Base-by-base conservation (phyloP, 2,113 vertebrate species). In the Oreochromis tanganicae region DNA sequence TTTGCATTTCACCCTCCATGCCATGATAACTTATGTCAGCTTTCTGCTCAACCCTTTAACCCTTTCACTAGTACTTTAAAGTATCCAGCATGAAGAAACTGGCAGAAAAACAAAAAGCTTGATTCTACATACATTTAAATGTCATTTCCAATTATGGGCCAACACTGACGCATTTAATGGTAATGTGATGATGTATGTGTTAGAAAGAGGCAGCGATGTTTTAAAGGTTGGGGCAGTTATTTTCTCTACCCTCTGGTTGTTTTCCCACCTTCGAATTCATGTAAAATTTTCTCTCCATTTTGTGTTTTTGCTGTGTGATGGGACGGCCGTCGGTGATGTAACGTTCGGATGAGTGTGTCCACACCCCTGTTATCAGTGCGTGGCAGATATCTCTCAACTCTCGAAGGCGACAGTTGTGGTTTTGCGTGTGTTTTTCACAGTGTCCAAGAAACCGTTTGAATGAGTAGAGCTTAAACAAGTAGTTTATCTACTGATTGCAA, bases 311-410 rank as follows among this genome's bases (percentile, higher is more conserved):
- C 54, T 5, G 8, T 21, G 21, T 43, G 24, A 83, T 16, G 29
- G 17, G 14, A 84, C 10, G 48, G 43, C 56, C 3, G 79, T 85
- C 80, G 29, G n/a, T 52, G 85, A 87, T 89, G 68, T 82, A 54
- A 86, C 80, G 55, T 84, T 84, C 81, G 54, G 16, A 55, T 43
- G 80, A 66, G 85, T 75, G 82, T 5, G 88, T 88, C 85, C 93
- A 91, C 95, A 63, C 95, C 94, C 94, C 10, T 86, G 89, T 95
- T 95, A 95, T 95, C 95, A 92, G 90, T 54, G 41, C 19, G 73
- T 63, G 78, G 57, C 95, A 95, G 93, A 94, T 91, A 73, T 79
- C 34, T 5, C 66, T 52, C 17, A 14, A 75, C 19, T 43, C 10
- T 24, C 46, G 2, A 36, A 29, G 21, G 16, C 6, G 36, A 29